These are phyloP conservation scores for Tetrapedia diversipes DNA, from an alignment of 2,888 invertebrate species.

Conservation along the genomic window DNA sequence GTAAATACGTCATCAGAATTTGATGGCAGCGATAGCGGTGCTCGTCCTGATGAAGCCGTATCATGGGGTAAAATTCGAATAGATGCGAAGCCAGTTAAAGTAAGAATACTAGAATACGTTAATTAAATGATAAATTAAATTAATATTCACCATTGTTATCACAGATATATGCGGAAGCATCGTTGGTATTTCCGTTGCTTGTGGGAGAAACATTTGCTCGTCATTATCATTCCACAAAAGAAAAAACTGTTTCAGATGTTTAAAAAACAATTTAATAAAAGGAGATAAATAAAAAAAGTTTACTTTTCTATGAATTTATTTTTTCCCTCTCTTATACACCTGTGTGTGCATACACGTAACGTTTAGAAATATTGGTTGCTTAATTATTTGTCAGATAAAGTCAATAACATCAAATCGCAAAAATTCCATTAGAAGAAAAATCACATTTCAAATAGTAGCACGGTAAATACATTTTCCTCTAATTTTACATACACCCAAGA, in stretches of 20 bases:
- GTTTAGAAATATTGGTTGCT: background rate
- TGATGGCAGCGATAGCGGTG: constrained; percentile 99
- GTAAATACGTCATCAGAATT: constrained; percentile 97
- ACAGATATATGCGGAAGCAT: constrained; percentile 95
- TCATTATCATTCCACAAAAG: constrained; percentile 73
- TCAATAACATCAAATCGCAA: background rate
- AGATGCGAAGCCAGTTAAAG: constrained; percentile 94
- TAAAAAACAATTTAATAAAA: constrained; percentile 51
- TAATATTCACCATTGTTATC: constrained; percentile 47
- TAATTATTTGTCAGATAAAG: background rate
- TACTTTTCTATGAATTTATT: background rate
- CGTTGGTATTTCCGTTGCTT: constrained; percentile 95
- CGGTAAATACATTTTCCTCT: too few relatives aligned
- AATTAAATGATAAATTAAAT: background rate
- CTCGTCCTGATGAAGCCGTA: constrained; percentile 98
- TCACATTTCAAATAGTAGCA: background rate
- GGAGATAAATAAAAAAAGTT: constrained; percentile 4
- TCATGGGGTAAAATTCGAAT: constrained; percentile 99
- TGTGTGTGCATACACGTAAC: too few relatives aligned
- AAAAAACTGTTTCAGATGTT: constrained; percentile 72
- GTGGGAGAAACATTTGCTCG: constrained; percentile 97
- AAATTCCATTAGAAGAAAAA: background rate
- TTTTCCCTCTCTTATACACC: background rate
- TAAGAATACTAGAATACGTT: constrained; percentile 73
- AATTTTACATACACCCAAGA: constrained; percentile 2